A percentile compares a stretch with the other conserved stretches of the same genome.
Conservation (phyloP, 2,888 invertebrate genomes). For the Cordilura impudica region DNA sequence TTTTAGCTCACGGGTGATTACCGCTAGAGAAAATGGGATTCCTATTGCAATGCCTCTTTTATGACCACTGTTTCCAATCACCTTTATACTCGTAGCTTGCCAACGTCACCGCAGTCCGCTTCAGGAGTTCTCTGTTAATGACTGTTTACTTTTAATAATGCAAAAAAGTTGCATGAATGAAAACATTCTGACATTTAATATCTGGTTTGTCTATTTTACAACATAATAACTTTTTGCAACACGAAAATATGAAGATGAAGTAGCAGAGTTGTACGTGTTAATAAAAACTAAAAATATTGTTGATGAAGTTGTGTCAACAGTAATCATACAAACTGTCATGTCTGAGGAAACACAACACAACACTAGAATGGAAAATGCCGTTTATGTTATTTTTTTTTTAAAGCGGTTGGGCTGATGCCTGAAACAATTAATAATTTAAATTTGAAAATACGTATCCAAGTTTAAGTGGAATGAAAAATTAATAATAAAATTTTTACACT, state of each 20-base stretch:
- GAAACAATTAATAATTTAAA: too few relatives aligned
- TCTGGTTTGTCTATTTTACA: constrained; percentile 26
- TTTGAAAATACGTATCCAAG: too few relatives aligned
- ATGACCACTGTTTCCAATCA: neutral
- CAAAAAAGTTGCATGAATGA: constrained; percentile 12
- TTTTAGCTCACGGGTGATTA: too few relatives aligned
- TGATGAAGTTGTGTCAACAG: constrained; percentile 55
- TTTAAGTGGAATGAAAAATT: too few relatives aligned
- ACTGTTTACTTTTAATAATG: neutral
- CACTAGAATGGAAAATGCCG: too few relatives aligned
- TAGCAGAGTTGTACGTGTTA: too few relatives aligned
- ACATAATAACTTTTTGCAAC: constrained; percentile 4
- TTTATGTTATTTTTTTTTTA: too few relatives aligned
- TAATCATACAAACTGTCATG: constrained; percentile 49
- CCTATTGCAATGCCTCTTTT: neutral
- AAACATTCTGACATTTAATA: constrained; percentile 34
- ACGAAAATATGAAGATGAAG: neutral
- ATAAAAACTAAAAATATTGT: constrained; percentile 36
- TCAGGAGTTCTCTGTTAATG: constrained; percentile 24
- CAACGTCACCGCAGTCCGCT: neutral
- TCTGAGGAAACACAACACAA: constrained; percentile 4
- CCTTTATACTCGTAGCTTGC: neutral
- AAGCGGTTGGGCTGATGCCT: too few relatives aligned
- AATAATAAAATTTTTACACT: too few relatives aligned
- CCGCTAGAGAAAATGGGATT: too few relatives aligned